Base-by-base conservation (phyloP, 2,888 invertebrate genomes). In the Xestoiulus laeticollis region DNA sequence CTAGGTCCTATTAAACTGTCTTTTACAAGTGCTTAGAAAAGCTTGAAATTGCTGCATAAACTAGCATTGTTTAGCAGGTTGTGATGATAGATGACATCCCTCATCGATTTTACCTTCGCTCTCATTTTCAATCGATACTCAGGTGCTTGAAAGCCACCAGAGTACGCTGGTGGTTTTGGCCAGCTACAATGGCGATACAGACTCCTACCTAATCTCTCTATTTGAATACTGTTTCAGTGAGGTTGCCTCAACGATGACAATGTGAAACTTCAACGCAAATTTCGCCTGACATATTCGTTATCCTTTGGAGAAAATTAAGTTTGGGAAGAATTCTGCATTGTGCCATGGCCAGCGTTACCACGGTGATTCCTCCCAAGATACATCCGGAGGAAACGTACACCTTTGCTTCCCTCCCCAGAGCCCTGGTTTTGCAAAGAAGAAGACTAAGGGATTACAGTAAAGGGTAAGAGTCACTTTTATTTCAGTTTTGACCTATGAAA, bases 341-440 rank as follows among this genome's bases (percentile, higher is more conserved):
- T 83, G 32, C 48, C 30, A 87, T 87, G 87, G 87, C 87, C 53
- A 87, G 68, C 43, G 68, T 87, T 53, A 43, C 87, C 53, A 87
- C 87, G 30, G 87, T 87, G 68, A 59, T 87, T 5, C 87, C 87
- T 32, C 87, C 87, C 16, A 87, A 68, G 38, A 59, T 87, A 38
- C 83, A 87, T 26, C 44, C 87, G 16, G 87, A 87, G 43, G 82
- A 68, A 12, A 88, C 88, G 38, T 88, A 88, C 86, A 85, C 88
- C 10, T 88, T 88, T 68, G 59, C 88, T 16, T 38, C 85, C 48
- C 26, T 85, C 30, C 88, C 88, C 30, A 88, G 88, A 26, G 88
- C 88, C 8, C 85, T 88, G 53, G 38, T 88, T n/a, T 19, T 68
- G 10, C 85, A 85, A 33, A 26, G 85, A 53, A 26, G 88, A 14